Evolutionary conservation across 2,888 invertebrate genomes (phyloP).

Genomic region (Hydraecia micacea): DNA sequence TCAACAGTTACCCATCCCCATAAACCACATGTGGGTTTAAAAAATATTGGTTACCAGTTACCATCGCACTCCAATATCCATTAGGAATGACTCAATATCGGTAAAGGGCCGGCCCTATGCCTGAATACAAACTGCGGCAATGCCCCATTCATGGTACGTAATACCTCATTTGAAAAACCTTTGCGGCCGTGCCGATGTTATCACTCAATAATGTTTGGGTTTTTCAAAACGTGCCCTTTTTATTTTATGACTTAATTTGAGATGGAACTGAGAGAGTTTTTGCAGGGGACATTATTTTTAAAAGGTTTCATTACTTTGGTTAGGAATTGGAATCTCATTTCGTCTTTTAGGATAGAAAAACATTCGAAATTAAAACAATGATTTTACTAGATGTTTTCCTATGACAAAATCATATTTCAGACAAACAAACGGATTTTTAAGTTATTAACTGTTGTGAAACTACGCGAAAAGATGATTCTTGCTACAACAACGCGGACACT

Average conservation of each 20-base stretch:
- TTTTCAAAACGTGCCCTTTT: slow-evolving; percentile 70
- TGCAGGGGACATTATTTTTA: slow-evolving; percentile 32
- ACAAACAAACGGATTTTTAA: not conserved
- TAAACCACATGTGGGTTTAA: slow-evolving; percentile 67
- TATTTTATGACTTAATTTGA: slow-evolving; percentile 65
- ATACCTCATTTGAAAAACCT: slow-evolving; percentile 82
- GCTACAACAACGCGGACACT: not conserved
- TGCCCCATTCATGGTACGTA: slow-evolving; percentile 75
- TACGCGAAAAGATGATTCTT: not conserved
- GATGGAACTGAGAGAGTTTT: slow-evolving; percentile 18
- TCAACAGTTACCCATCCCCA: slow-evolving; percentile 65
- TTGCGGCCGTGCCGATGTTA: slow-evolving; percentile 76
- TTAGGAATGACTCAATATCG: slow-evolving; percentile 81
- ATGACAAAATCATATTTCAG: accelerated
- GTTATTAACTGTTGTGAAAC: not conserved
- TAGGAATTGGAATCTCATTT: not conserved
- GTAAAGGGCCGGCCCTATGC: slow-evolving; percentile 73
- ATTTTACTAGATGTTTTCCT: not conserved
- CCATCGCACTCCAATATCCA: slow-evolving; percentile 72
- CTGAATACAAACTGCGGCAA: slow-evolving; percentile 84
- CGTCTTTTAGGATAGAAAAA: not conserved
- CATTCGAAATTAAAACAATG: not conserved
- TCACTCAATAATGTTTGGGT: slow-evolving; percentile 74
- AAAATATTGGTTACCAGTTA: slow-evolving; percentile 66
- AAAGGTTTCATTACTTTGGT: slow-evolving; percentile 20